phyloP scores from a whole-genome alignment of 2,888 invertebrate species.

The Drosophila dives region DNA sequence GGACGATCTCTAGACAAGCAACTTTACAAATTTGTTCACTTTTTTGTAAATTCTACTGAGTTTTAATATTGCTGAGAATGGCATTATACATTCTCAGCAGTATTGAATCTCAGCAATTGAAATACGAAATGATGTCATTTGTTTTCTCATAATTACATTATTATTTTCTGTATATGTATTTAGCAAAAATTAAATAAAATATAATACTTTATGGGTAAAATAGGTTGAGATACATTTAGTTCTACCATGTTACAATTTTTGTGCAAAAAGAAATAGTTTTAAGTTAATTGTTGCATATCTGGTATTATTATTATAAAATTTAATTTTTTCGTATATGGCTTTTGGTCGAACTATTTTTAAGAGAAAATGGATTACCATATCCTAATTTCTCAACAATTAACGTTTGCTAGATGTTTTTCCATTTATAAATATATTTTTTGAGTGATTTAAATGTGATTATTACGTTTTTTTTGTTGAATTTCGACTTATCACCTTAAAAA shows the following conservation, averaged over 20 bases:
- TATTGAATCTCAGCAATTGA: neutral
- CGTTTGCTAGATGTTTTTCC: too few species aligned
- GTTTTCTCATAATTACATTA: neutral
- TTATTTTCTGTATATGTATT: neutral
- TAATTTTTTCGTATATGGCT: neutral
- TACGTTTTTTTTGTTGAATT: too few species aligned
- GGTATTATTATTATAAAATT: neutral
- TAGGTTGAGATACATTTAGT: neutral
- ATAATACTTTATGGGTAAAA: neutral
- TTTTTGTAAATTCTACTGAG: neutral
- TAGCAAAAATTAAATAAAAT: constrained; percentile 1
- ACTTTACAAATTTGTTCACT: constrained; percentile 19
- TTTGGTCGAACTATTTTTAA: neutral
- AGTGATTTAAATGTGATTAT: too few species aligned
- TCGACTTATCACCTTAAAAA: too few species aligned
- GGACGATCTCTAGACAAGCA: constrained; percentile 4
- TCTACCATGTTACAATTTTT: neutral
- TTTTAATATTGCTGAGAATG: too few species aligned
- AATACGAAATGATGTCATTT: constrained; percentile 18
- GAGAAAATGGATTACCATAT: too few species aligned
- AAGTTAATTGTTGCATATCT: neutral
- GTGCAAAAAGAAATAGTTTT: neutral
- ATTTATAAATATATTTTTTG: too few species aligned
- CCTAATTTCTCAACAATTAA: too few species aligned
- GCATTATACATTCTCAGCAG: neutral